These are phyloP conservation scores for Drosophila neonasuta DNA, from an alignment of 2,888 invertebrate genomes.

Conservation along the genomic window DNA sequence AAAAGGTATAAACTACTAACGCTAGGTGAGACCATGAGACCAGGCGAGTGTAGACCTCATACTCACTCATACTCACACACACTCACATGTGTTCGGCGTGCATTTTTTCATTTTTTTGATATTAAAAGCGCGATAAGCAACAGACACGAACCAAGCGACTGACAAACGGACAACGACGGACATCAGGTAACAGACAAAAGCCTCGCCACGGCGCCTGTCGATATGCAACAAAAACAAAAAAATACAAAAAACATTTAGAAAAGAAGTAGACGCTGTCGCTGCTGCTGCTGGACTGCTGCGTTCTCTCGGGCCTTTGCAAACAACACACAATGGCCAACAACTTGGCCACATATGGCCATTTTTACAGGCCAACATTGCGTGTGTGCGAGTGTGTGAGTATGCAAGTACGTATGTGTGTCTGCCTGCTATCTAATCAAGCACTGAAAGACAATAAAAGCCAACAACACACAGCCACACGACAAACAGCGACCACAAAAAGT, in stretches of 20 bases:
- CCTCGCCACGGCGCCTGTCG: conserved; percentile 56
- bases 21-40: conserved; percentile 28
- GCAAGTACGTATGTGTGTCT: conserved; percentile 44
- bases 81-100: conserved; percentile 45
- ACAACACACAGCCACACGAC: conserved; percentile 58
- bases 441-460: conserved; percentile 73
- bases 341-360: conserved; percentile 78
- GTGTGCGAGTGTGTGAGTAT: conserved; percentile 32
- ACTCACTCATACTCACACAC: not conserved
- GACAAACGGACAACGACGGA: conserved; percentile 29
- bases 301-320: conserved; percentile 39
- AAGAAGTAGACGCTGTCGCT: conserved; percentile 39
- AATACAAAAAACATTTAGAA: conserved; percentile 22
- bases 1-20: conserved; percentile 52
- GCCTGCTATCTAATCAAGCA: conserved; percentile 77
- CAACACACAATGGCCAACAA: conserved; percentile 59
- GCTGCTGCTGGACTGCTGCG: conserved; percentile 28
- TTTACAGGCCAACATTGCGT: conserved; percentile 62
- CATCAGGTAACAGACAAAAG: conserved; percentile 64
- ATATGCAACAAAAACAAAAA: conserved; percentile 57
- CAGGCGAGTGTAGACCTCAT: conserved; percentile 14
- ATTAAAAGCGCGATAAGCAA: conserved; percentile 77
- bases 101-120: conserved; percentile 62
- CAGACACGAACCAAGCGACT: conserved; percentile 51
- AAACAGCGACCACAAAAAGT: conserved; percentile 64